These are phyloP conservation scores for Phylloscopus whistleri DNA, from an alignment of 2,113 vertebrate species.

Conservation along the genomic window DNA sequence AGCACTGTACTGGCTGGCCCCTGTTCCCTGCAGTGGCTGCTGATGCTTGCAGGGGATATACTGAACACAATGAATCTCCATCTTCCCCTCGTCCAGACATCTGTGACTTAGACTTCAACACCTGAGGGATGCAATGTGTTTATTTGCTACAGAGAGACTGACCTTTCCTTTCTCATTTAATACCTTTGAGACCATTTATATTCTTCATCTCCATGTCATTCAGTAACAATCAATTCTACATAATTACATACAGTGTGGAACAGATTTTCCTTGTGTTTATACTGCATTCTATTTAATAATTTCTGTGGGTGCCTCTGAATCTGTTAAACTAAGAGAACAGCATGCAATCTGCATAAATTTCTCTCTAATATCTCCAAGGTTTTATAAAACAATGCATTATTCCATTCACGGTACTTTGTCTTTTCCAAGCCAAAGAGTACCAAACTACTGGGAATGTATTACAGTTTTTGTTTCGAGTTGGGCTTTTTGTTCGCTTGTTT, in stretches of 20 bases:
- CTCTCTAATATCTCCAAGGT: neutral
- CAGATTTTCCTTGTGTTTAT: slow-evolving; percentile 21
- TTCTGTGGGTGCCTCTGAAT: slow-evolving; percentile 15
- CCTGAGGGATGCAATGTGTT: neutral
- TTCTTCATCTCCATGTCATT: neutral
- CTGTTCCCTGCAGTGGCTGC: neutral
- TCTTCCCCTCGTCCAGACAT: neutral
- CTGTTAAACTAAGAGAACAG: neutral
- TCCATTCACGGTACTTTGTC: neutral
- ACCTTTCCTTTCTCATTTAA: neutral
- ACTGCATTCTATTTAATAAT: neutral
- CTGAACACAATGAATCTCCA: neutral
- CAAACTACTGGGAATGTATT: neutral
- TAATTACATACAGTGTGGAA: neutral
- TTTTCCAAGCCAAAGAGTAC: slow-evolving; percentile 4
- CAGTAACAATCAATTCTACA: slow-evolving; percentile 10
- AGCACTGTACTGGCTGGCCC: neutral
- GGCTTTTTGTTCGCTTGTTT: neutral
- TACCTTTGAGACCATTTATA: neutral
- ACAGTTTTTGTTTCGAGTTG: neutral
- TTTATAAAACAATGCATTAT: neutral
- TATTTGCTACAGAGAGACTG: neutral
- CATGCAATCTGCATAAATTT: slow-evolving; percentile 10
- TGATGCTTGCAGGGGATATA: no score
- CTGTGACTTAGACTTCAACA: neutral